phyloP scores from a whole-genome alignment of 2,113 vertebrate genomes.

The Triplophysa tibetana region DNA sequence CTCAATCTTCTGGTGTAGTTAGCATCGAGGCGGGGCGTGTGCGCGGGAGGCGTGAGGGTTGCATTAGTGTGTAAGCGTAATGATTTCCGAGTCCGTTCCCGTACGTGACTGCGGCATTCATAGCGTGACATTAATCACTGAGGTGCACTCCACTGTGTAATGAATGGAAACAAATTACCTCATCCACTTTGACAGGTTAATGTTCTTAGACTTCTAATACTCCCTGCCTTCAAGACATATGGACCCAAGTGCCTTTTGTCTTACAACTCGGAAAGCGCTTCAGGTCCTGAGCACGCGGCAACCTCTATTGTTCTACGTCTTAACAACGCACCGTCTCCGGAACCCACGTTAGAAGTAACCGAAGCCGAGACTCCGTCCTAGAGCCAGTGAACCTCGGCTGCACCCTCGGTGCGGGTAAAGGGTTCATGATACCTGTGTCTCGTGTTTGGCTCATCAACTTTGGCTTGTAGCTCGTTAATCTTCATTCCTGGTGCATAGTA shows the following conservation, averaged over 20 bases:
- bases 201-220: slow-evolving; percentile 58
- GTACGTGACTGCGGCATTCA: background rate
- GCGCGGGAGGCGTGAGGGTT: slow-evolving; percentile 9
- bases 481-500: slow-evolving; percentile 62
- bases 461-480: slow-evolving; percentile 66
- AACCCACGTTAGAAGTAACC: too few species aligned
- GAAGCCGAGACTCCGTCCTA: background rate
- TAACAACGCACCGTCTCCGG: background rate
- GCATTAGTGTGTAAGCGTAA: slow-evolving; percentile 23
- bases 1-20: slow-evolving; percentile 3
- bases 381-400: slow-evolving; percentile 45
- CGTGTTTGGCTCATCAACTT: slow-evolving; percentile 60
- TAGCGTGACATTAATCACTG: slow-evolving; percentile 37
- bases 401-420: slow-evolving; percentile 50
- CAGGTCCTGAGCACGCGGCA: slow-evolving; percentile 57
- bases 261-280: slow-evolving; percentile 16
- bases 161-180: slow-evolving; percentile 63
- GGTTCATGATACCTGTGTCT: slow-evolving; percentile 66
- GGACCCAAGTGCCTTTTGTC: slow-evolving; percentile 31
- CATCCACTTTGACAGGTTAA: slow-evolving; percentile 62
- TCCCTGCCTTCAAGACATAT: slow-evolving; percentile 37
- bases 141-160: slow-evolving; percentile 54
- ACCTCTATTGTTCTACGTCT: slow-evolving; percentile 65
- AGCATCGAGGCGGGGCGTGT: background rate
- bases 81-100: slow-evolving; percentile 30